Conservation (phyloP, 2,888 invertebrate species). For the Lithophane socia region DNA sequence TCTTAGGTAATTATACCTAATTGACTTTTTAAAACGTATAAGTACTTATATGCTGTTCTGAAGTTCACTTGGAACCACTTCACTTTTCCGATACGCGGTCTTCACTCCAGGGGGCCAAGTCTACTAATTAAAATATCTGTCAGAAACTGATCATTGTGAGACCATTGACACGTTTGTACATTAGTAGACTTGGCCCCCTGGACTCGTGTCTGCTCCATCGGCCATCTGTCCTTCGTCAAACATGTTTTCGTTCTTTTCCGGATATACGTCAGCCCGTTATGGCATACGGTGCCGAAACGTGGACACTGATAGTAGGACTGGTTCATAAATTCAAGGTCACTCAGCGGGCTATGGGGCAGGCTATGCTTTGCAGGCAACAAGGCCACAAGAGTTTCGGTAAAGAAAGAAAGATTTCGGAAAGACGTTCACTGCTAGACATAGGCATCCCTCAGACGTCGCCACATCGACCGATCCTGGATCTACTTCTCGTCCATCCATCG, state of each 20-base stretch:
- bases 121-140: too few species aligned
- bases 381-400: too few species aligned
- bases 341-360: neutral
- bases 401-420: too few species aligned
- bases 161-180: too few species aligned
- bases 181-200: too few species aligned
- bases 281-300: neutral
- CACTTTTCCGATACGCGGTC: neutral
- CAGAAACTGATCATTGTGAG: too few species aligned
- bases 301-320: neutral
- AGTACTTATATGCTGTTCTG: neutral
- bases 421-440: neutral
- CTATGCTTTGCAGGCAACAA: too few species aligned
- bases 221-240: too few species aligned
- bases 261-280: neutral
- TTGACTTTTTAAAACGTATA: neutral
- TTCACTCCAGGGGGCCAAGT: too few species aligned
- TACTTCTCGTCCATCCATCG: neutral
- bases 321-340: too few species aligned
- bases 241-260: too few species aligned
- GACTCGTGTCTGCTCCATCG: too few species aligned
- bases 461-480: neutral
- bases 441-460: neutral
- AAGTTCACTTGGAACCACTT: neutral
- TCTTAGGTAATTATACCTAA: conserved; percentile 6